phyloP scores from a whole-genome alignment of 2,888 invertebrate genomes.

The Ypsolopha sequella region DNA sequence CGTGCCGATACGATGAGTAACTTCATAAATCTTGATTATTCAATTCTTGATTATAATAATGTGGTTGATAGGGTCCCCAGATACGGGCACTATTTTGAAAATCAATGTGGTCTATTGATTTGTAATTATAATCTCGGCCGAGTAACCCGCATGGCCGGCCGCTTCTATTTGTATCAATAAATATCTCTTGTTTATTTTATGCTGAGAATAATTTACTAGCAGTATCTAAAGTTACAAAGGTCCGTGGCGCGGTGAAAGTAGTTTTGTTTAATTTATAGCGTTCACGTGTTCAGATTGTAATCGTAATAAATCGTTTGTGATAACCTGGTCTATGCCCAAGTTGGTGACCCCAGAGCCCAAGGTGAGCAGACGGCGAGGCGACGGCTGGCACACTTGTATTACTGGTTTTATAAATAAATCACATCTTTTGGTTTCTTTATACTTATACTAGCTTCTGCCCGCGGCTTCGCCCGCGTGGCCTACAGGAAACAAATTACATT shows the following conservation, averaged over 20 bases:
- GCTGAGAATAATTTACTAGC: no score
- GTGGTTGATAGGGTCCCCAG: not conserved
- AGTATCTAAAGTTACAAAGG: no score
- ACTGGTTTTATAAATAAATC: slow-evolving; percentile 56
- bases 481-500: no score
- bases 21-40: not conserved
- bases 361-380: slow-evolving; percentile 61
- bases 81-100: not conserved
- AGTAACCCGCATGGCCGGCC: not conserved
- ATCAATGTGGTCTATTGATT: not conserved
- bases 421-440: slow-evolving; percentile 35
- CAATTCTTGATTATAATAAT: not conserved
- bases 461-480: no score
- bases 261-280: not conserved
- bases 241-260: not conserved
- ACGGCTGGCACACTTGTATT: slow-evolving; percentile 31
- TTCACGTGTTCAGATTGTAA: slow-evolving; percentile 13
- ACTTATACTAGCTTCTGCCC: no score
- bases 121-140: slow-evolving; percentile 1
- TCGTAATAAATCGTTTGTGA: slow-evolving; percentile 26
- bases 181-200: not conserved
- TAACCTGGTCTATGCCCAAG: slow-evolving; percentile 28
- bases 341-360: slow-evolving; percentile 47
- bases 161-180: not conserved
- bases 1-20: not conserved